Percentiles rank a stretch among this genome's conserved stretches.
Evolutionary conservation across 2,113 vertebrate species (phyloP).

Genomic region (Proteles cristata): DNA sequence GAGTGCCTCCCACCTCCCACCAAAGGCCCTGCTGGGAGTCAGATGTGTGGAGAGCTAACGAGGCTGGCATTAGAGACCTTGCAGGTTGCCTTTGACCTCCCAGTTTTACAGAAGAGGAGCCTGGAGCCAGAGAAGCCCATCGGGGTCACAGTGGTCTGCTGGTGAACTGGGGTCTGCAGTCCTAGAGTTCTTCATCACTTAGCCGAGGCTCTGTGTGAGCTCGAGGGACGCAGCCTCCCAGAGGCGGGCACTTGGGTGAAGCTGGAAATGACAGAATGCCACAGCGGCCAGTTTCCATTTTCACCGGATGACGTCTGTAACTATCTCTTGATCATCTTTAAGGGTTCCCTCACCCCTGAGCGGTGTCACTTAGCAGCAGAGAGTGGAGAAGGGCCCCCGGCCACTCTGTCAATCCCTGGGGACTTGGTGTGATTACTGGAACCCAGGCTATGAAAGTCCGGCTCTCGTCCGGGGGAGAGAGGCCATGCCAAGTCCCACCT

Average conservation of each 20-base stretch:
- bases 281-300: background rate
- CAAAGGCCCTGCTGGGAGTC: too few species aligned
- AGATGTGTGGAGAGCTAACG: rapidly evolving
- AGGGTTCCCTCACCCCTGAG: background rate
- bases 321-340: background rate
- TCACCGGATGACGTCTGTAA: background rate
- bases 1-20: background rate
- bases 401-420: rapidly evolving
- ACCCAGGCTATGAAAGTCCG: background rate
- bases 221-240: background rate
- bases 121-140: background rate
- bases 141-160: rapidly evolving
- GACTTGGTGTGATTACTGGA: background rate
- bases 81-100: background rate
- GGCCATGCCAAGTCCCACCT: background rate
- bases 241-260: background rate
- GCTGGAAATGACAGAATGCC: too few species aligned
- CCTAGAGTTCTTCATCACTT: too few species aligned
- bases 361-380: background rate
- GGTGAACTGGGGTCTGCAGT: background rate
- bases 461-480: background rate
- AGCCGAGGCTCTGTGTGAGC: background rate
- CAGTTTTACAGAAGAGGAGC: background rate
- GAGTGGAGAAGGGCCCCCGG: background rate
- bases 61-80: too few species aligned